Conservation (phyloP, 2,797 vertebrate genomes). For the Perdix hodgsoniae region DNA sequence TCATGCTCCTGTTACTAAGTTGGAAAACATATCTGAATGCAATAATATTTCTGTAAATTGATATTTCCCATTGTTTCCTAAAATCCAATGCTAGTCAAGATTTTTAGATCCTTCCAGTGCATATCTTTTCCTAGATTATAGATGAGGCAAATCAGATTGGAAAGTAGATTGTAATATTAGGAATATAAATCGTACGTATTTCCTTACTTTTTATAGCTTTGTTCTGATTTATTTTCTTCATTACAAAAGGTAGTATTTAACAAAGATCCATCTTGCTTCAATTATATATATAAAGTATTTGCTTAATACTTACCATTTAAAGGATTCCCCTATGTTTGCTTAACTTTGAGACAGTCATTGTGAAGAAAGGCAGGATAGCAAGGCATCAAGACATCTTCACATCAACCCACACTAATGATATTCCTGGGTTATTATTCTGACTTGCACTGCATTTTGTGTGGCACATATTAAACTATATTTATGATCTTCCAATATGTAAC, state of each 20-base stretch:
- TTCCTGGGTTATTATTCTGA: neutral
- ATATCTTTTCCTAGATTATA: neutral
- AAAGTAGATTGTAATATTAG: neutral
- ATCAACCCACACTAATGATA: neutral
- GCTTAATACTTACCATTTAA: neutral
- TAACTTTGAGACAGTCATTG: neutral
- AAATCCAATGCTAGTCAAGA: fast-evolving
- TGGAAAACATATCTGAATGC: neutral
- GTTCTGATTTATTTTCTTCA: fast-evolving
- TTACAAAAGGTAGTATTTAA: neutral
- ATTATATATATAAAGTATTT: neutral
- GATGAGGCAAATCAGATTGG: fast-evolving
- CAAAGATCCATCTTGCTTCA: neutral
- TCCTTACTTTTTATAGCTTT: neutral
- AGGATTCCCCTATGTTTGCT: too few relatives aligned
- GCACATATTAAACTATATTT: neutral
- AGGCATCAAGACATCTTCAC: neutral
- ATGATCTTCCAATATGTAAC: neutral
- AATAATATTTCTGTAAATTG: neutral
- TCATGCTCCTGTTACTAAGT: neutral
- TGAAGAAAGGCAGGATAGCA: neutral
- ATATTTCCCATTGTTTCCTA: too few relatives aligned
- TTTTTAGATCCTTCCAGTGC: neutral
- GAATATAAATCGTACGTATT: fast-evolving
- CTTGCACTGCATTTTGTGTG: neutral